These are phyloP conservation scores for Apeira syringaria DNA, from an alignment of 2,888 invertebrate genomes.

Conservation along the genomic window DNA sequence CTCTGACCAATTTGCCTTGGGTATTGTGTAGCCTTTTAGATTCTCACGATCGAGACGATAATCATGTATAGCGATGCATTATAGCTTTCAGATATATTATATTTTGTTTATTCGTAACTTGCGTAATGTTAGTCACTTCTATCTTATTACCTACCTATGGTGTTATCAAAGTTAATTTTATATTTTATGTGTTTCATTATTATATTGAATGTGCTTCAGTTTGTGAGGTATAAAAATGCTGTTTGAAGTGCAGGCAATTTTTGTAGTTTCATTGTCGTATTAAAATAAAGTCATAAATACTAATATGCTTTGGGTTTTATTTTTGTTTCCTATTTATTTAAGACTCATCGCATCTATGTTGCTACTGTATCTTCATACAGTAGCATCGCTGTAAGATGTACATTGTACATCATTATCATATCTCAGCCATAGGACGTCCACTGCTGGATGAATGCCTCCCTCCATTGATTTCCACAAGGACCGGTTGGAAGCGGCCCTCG, in stretches of 20 bases:
- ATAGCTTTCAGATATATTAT: conserved; percentile 71
- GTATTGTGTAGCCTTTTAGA: conserved; percentile 81
- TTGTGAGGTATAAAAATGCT: conserved; percentile 77
- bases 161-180: conserved; percentile 72
- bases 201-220: conserved; percentile 75
- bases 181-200: conserved; percentile 58
- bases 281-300: conserved; percentile 82
- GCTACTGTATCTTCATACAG: no score
- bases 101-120: conserved; percentile 60
- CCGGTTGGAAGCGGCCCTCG: no score
- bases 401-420: no score
- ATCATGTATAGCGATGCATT: conserved; percentile 77
- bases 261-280: conserved; percentile 85
- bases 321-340: background rate
- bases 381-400: no score
- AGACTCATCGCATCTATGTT: no score
- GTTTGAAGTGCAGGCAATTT: conserved; percentile 82
- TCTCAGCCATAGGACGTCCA: no score
- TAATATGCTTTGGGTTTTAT: conserved; percentile 45
- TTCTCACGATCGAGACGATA: conserved; percentile 70
- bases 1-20: conserved; percentile 84
- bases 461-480: no score
- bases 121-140: conserved; percentile 80
- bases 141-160: conserved; percentile 62
- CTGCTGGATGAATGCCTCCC: no score